These are phyloP conservation scores for Augochlorella aurata DNA, from an alignment of 2,888 invertebrate genomes.

Conservation along the genomic window DNA sequence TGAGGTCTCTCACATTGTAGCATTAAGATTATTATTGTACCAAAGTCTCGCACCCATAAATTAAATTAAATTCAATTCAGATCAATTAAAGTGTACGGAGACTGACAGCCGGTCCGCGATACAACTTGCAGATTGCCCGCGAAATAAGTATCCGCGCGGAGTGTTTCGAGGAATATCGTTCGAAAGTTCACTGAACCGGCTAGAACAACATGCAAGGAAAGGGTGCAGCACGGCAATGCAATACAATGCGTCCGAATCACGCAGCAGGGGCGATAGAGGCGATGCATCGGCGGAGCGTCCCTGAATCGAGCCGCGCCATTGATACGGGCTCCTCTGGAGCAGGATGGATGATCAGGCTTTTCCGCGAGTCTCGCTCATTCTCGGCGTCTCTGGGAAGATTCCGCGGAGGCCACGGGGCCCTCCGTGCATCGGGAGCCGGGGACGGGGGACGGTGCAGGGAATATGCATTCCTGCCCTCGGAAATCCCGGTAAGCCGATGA, in stretches of 20 bases:
- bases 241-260: constrained; percentile 6
- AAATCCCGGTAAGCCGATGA: constrained; percentile 21
- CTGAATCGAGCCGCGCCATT: neutral
- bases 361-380: neutral
- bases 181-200: neutral
- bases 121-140: neutral
- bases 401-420: neutral
- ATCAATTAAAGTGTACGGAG: too few relatives aligned
- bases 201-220: constrained; percentile 5
- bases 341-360: neutral
- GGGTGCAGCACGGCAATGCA: neutral
- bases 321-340: neutral
- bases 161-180: neutral
- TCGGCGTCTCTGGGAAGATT: neutral
- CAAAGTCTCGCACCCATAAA: too few relatives aligned
- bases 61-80: too few relatives aligned
- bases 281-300: constrained; percentile 2
- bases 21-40: too few relatives aligned
- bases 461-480: constrained; percentile 21
- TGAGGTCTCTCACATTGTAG: too few relatives aligned
- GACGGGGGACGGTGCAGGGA: neutral
- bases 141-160: neutral
- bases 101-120: neutral
- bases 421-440: neutral
- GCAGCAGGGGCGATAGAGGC: neutral